Conservation (phyloP, 2,888 invertebrate genomes). For the Encarsia formosa region DNA sequence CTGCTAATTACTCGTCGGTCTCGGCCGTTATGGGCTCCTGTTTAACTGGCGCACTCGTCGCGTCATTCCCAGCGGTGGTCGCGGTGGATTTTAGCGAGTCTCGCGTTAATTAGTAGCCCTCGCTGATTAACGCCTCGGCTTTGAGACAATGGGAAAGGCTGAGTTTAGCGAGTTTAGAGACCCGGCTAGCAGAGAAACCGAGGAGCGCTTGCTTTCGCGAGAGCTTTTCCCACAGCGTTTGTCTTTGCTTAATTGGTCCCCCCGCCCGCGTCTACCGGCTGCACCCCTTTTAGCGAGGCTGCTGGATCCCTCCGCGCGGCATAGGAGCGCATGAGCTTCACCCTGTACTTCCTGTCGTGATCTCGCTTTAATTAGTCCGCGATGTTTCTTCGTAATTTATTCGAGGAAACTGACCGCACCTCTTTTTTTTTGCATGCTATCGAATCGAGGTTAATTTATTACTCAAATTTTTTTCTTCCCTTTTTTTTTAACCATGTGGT, state of each 20-base stretch:
- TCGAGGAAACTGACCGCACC: background rate
- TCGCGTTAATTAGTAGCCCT: constrained; percentile 40
- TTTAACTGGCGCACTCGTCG: constrained; percentile 36
- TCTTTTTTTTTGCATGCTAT: too few species aligned
- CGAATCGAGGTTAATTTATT: too few species aligned
- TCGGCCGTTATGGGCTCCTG: constrained; percentile 34
- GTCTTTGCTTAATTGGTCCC: too few species aligned
- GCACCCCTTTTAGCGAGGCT: too few species aligned
- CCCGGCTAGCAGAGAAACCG: constrained; percentile 38
- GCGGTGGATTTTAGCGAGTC: too few species aligned
- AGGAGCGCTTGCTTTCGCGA: constrained; percentile 37
- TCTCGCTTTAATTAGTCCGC: too few species aligned
- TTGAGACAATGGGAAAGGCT: constrained; percentile 45
- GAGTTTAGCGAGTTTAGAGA: constrained; percentile 33
- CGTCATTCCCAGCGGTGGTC: constrained; percentile 40
- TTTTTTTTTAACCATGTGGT: too few species aligned
- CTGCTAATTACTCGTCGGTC: background rate
- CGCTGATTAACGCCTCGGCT: constrained; percentile 40
- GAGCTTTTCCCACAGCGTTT: too few species aligned
- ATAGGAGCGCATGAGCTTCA: background rate
- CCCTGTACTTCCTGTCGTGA: too few species aligned
- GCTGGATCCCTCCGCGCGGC: background rate
- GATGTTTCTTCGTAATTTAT: background rate
- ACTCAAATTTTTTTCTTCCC: too few species aligned
- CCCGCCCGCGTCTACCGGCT: too few species aligned